Evolutionary conservation across 2,113 vertebrate species (phyloP).

Genomic region (Cyprinus carpio): DNA sequence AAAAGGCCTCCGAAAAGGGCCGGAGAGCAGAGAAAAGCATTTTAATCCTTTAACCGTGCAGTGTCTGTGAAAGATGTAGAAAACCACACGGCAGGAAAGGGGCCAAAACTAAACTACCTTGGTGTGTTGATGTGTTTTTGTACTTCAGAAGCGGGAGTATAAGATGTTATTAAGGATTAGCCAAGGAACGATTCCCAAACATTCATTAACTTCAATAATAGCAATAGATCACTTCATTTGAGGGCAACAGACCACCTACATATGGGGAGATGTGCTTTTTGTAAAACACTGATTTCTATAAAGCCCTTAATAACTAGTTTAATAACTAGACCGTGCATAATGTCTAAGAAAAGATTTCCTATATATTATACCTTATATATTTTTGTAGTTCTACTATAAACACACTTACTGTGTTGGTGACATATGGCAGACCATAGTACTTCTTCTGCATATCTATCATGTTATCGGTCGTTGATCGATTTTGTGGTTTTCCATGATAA

Average conservation of each 20-base stretch:
- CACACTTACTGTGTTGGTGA: slow-evolving; percentile 88
- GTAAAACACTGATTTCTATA: neutral
- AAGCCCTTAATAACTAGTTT: neutral
- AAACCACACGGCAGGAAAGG: slow-evolving; percentile 49
- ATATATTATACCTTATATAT: too few relatives aligned
- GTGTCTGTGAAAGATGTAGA: slow-evolving; percentile 56
- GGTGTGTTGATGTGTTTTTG: slow-evolving; percentile 44
- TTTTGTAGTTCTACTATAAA: too few relatives aligned
- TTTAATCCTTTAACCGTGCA: slow-evolving; percentile 70
- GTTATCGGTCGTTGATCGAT: slow-evolving; percentile 87
- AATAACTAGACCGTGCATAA: neutral
- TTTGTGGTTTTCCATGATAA: slow-evolving; percentile 88
- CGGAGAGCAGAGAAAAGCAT: slow-evolving; percentile 26
- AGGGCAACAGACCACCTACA: slow-evolving; percentile 53
- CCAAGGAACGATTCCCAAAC: slow-evolving; percentile 50
- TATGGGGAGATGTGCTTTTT: neutral
- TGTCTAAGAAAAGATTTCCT: neutral
- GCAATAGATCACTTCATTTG: slow-evolving; percentile 44
- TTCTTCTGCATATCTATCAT: slow-evolving; percentile 88
- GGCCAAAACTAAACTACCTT: slow-evolving; percentile 21
- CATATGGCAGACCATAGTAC: slow-evolving; percentile 88
- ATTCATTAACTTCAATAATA: slow-evolving; percentile 53
- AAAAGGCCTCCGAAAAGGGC: slow-evolving; percentile 55
- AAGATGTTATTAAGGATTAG: slow-evolving; percentile 47
- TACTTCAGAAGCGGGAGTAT: slow-evolving; percentile 13